These are phyloP conservation scores for Thamnophis elegans DNA, from an alignment of 2,797 vertebrate species.

Conservation along the genomic window DNA sequence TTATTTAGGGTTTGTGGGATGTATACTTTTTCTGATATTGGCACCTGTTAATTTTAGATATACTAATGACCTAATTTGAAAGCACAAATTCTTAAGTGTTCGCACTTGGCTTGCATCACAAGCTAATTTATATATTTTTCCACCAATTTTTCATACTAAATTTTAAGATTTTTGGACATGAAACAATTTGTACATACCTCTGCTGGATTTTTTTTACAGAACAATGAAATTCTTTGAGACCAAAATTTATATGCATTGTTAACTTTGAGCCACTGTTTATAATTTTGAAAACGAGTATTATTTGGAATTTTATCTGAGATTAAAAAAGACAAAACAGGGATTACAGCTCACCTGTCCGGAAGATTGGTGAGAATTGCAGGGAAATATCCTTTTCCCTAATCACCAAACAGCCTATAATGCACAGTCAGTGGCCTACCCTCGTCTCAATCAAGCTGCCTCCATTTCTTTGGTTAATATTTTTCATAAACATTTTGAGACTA, in stretches of 20 bases:
- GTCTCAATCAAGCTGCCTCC: background rate
- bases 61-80: background rate
- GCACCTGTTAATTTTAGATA: background rate
- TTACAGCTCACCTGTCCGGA: background rate
- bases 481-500: background rate
- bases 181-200: background rate
- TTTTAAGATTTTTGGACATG: constrained; percentile 2
- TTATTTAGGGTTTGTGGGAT: background rate
- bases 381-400: background rate
- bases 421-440: background rate
- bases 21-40: background rate
- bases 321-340: background rate
- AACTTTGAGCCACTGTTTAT: background rate
- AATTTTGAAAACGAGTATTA: background rate
- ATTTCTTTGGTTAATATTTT: background rate
- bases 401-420: background rate
- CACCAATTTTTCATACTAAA: background rate
- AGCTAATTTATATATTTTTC: background rate
- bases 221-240: background rate
- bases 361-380: background rate
- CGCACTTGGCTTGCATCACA: background rate
- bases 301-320: background rate
- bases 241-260: background rate
- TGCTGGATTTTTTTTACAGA: background rate
- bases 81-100: background rate